Evolutionary conservation across 2,113 vertebrate species (phyloP).

Genomic region (Malaclemys terrapin): DNA sequence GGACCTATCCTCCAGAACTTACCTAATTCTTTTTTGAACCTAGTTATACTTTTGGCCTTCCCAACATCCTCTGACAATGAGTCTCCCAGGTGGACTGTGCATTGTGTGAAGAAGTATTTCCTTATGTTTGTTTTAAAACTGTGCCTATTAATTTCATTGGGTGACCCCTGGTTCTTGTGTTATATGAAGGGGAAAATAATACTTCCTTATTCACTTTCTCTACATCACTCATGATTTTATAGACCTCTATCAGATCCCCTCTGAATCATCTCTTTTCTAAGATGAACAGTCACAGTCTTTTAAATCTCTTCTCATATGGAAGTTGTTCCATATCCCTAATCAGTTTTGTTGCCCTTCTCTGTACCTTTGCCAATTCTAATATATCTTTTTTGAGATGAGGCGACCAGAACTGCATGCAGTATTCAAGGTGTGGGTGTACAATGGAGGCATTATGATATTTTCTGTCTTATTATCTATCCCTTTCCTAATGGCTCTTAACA

Average conservation of each 20-base stretch:
- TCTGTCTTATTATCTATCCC: neutral
- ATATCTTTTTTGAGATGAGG: neutral
- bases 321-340: neutral
- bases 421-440: neutral
- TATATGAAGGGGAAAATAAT: neutral
- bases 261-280: neutral
- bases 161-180: neutral
- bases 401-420: neutral
- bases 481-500: neutral
- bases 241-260: neutral
- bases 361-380: neutral
- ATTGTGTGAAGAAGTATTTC: neutral
- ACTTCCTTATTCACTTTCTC: neutral
- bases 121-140: neutral
- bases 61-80: neutral
- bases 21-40: neutral
- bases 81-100: too few species aligned
- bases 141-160: neutral
- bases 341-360: neutral
- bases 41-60: neutral
- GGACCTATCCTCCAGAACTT: neutral
- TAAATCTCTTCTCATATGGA: neutral
- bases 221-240: neutral
- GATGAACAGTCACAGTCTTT: neutral
- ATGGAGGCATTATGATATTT: neutral